Base-by-base conservation (phyloP, 1,140 invertebrate genomes). In the Pogonomyrmex barbatus region DNA sequence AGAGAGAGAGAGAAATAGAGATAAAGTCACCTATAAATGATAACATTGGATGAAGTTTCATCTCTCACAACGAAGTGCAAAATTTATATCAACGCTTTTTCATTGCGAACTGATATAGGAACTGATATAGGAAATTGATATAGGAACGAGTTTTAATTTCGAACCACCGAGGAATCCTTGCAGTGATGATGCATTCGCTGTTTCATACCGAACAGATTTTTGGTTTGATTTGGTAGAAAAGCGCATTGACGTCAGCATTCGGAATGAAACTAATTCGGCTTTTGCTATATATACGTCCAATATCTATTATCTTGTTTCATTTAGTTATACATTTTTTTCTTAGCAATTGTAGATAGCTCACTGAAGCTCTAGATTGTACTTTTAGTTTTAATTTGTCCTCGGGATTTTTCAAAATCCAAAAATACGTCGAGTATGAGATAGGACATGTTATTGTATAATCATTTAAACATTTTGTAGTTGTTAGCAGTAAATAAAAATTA, bases 61-160 rank as follows among this genome's bases (percentile, higher is more conserved):
- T 67, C 36, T 42, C 12, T 68, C 36, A 47, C 47, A 17, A 42
- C 12, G 8, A 56, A 68, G 8, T 4, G 14, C n/a, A 47, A 54
- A 79, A 68, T 68, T 79, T 79, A 79, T 79, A 77, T 6, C 42
- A 77, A 63, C n/a, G 33, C n/a, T 52, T 79, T 79, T 54, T 33
- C 24, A 68, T 12, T 68, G 24, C n/a, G 24, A 24, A 6, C 4
- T 12, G 24, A 24, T 24, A 24, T 24, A 24, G 24, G 24, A 24
- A 24, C 24, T 24, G 24, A 24, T 24, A 24, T 24, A 24, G 24
- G 24, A 54, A 68, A 56, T 42, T 67, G 62, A 30, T 42, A 42
- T 4, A 54, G 36, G 47, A 68, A 42, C 47, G 24, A 68, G 47
- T 56, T 79, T 68, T 79, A 52, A 79, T 79, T 36, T n/a, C 62